These are phyloP conservation scores for Cinara cedri DNA, from an alignment of 2,888 invertebrate species.

Conservation along the genomic window DNA sequence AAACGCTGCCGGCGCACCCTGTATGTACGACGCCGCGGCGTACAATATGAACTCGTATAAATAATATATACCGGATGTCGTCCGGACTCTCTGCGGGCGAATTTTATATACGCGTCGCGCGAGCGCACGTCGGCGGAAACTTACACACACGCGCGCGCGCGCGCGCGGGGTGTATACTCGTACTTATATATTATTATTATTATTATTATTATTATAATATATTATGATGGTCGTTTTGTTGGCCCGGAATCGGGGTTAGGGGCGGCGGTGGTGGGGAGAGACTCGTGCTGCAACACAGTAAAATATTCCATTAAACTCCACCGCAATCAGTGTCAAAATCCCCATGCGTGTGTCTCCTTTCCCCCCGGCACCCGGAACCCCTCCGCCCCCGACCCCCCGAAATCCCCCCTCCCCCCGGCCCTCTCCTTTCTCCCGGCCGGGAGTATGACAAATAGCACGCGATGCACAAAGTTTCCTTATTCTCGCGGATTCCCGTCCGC, in stretches of 20 bases:
- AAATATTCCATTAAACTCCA: slow-evolving; percentile 46
- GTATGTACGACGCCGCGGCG: no score
- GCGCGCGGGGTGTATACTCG: not conserved
- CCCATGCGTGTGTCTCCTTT: slow-evolving; percentile 29
- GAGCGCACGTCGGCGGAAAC: no score
- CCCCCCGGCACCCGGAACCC: not conserved
- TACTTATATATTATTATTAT: not conserved
- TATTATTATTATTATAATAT: no score
- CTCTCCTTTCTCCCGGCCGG: no score
- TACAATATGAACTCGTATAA: not conserved
- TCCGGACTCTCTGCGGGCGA: no score
- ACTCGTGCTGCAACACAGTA: no score
- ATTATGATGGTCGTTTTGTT: slow-evolving; percentile 1
- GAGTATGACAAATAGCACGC: slow-evolving; percentile 25
- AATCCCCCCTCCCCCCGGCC: no score
- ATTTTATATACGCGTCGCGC: not conserved
- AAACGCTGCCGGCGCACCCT: no score
- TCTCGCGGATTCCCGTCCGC: not conserved
- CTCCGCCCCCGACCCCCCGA: not conserved
- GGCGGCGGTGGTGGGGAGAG: slow-evolving; percentile 25
- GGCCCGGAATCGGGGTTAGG: no score
- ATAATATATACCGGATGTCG: not conserved
- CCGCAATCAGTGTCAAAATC: slow-evolving; percentile 44
- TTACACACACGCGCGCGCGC: not conserved
- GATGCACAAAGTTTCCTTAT: not conserved